A percentile compares a stretch with the other conserved stretches of the same genome.
phyloP scores from a whole-genome alignment of 2,797 vertebrate species.

The Okamejei kenojei region DNA sequence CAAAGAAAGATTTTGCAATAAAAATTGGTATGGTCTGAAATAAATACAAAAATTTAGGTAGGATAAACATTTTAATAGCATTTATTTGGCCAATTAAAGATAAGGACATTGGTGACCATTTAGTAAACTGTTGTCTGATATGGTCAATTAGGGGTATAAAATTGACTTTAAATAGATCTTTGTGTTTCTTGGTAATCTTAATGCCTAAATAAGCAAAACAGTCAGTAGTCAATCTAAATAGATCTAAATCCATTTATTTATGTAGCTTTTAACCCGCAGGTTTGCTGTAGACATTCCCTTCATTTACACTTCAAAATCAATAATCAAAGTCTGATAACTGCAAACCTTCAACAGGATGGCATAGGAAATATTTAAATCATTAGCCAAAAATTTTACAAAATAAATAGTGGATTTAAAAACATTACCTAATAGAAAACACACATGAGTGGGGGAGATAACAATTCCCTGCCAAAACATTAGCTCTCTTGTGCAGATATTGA shows the following conservation, averaged over 20 bases:
- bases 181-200: too few species aligned
- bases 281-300: not conserved
- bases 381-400: not conserved
- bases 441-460: not conserved
- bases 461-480: not conserved
- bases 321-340: not conserved
- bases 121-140: too few species aligned
- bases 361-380: not conserved
- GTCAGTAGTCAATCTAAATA: too few species aligned
- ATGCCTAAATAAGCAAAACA: too few species aligned
- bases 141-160: too few species aligned
- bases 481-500: not conserved
- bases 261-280: not conserved
- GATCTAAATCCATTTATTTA: not conserved
- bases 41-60: too few species aligned
- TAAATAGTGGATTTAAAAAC: not conserved
- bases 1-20: too few species aligned
- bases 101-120: too few species aligned
- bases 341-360: not conserved
- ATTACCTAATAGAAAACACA: not conserved
- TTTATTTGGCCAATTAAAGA: too few species aligned
- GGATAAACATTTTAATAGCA: too few species aligned
- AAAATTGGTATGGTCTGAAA: too few species aligned
- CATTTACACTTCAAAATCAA: not conserved
- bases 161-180: too few species aligned